Conservation (phyloP, 2,888 invertebrate species). For the Frankliniella intonsa region DNA sequence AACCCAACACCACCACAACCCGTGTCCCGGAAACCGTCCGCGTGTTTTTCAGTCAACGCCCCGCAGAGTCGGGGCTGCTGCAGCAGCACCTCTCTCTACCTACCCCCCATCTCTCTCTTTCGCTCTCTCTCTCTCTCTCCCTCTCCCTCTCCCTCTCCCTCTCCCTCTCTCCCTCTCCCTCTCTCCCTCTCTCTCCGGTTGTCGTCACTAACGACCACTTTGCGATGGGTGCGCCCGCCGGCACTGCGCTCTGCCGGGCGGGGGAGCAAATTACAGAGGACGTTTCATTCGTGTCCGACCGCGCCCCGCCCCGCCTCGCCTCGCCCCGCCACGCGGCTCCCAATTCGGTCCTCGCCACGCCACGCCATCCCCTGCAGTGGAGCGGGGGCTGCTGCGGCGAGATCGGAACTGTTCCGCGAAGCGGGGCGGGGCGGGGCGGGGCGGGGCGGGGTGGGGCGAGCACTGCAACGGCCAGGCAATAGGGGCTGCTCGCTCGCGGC, state of each 20-base stretch:
- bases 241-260: background rate
- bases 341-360: background rate
- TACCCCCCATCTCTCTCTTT: background rate
- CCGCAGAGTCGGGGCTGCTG: too few species aligned
- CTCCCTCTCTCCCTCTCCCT: background rate
- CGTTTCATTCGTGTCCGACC: background rate
- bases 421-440: too few species aligned
- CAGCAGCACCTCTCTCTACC: background rate
- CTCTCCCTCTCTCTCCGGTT: background rate
- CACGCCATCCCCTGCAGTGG: background rate
- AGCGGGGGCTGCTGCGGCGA: too few species aligned
- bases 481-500: too few species aligned
- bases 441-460: too few species aligned
- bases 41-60: too few species aligned
- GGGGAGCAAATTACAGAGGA: constrained; percentile 14
- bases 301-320: background rate
- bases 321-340: background rate
- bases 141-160: background rate
- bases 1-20: too few species aligned
- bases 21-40: too few species aligned
- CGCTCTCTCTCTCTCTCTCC: background rate
- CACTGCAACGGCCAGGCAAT: too few species aligned
- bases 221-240: background rate
- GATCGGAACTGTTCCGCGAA: too few species aligned
- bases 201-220: constrained; percentile 16